These are phyloP conservation scores for Myrmecobius fasciatus DNA, from an alignment of 2,113 vertebrate species.

Conservation along the genomic window DNA sequence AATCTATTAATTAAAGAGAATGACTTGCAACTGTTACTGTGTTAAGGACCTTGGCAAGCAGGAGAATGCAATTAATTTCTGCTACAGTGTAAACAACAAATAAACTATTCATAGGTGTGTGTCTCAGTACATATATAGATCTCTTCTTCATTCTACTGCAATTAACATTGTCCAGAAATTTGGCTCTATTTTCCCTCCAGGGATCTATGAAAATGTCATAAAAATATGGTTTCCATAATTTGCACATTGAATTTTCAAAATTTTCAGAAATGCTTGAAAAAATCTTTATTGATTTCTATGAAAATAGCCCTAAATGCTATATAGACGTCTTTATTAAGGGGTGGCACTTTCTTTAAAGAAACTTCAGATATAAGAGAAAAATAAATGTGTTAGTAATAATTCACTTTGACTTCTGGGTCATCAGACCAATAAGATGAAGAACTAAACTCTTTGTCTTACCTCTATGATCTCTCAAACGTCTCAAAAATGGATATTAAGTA, in stretches of 20 bases:
- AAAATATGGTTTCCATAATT: neutral
- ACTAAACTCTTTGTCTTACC: neutral
- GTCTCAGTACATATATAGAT: neutral
- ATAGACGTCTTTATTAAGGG: neutral
- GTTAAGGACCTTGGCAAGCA: constrained; percentile 64
- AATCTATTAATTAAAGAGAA: constrained; percentile 68
- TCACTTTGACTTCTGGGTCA: neutral
- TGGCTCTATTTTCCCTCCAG: constrained; percentile 17
- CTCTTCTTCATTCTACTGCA: constrained; percentile 33
- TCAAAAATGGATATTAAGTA: neutral
- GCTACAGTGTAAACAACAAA: constrained; percentile 8
- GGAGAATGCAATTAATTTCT: constrained; percentile 53
- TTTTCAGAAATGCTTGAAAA: neutral
- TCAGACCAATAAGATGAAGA: neutral
- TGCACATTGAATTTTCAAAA: neutral
- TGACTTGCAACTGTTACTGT: constrained; percentile 54
- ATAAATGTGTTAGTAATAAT: neutral
- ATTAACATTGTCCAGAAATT: constrained; percentile 48
- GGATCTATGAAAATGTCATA: neutral
- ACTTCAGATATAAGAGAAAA: neutral
- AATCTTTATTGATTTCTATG: neutral
- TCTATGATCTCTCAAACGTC: neutral
- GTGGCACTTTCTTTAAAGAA: neutral
- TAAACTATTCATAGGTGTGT: constrained; percentile 37
- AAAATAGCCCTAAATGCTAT: constrained; percentile 14